A percentile compares a stretch with the other conserved stretches of the same genome.
Conservation (phyloP, 2,113 vertebrate genomes). For the Sander lucioperca region DNA sequence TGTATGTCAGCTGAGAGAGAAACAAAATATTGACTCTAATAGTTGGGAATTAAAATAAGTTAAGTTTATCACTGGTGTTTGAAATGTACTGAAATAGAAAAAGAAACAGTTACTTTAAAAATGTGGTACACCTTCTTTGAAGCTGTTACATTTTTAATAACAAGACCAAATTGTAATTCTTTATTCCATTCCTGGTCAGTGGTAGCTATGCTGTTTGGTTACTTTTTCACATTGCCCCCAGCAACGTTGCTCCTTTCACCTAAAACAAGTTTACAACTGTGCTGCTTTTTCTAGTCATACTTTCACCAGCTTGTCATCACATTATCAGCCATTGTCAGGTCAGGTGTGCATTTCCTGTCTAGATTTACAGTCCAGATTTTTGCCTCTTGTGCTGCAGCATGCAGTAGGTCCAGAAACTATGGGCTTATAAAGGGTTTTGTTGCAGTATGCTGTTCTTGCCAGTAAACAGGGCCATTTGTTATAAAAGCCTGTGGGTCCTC, state of each 20-base stretch:
- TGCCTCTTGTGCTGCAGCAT: constrained; percentile 34
- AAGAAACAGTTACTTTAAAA: not conserved
- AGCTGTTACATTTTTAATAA: not conserved
- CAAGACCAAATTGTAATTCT: not conserved
- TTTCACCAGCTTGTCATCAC: constrained; percentile 57
- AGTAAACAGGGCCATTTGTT: constrained; percentile 74
- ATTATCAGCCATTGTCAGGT: constrained; percentile 60
- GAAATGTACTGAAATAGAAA: not conserved
- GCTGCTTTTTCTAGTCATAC: constrained; percentile 7
- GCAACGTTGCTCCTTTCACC: constrained; percentile 13
- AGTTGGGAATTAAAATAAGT: not conserved
- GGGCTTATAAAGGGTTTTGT: constrained; percentile 67
- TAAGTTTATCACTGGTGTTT: not conserved
- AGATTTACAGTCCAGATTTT: constrained; percentile 50
- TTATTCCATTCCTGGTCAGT: not conserved
- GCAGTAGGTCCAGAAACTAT: constrained; percentile 47
- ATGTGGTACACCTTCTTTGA: not conserved
- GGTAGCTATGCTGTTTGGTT: not conserved
- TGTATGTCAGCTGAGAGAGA: not conserved
- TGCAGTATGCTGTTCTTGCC: constrained; percentile 61
- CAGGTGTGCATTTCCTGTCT: constrained; percentile 66
- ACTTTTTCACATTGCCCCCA: not conserved
- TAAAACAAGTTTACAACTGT: constrained; percentile 28
- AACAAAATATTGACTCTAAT: not conserved
- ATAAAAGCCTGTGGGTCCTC: constrained; percentile 67